Percentiles rank a stretch among this genome's conserved stretches.
Conservation (phyloP, 2,797 vertebrate genomes). For the Sebastes flavidus region DNA sequence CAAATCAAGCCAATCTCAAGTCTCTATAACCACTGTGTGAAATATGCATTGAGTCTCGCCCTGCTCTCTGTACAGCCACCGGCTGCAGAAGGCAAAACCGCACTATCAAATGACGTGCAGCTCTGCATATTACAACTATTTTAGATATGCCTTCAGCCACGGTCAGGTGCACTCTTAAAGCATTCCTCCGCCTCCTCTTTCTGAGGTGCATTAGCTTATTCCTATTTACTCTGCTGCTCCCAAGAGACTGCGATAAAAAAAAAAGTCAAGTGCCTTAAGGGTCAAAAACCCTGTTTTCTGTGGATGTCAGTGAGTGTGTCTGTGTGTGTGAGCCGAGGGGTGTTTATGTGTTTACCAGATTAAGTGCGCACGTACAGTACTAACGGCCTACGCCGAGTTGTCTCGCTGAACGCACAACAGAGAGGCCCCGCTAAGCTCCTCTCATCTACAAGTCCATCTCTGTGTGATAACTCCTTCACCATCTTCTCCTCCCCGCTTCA, state of each 20-base stretch:
- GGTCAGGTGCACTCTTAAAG: constrained; percentile 25
- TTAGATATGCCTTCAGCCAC: constrained; percentile 34
- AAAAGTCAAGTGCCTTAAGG: constrained; percentile 17
- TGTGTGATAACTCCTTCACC: constrained; percentile 38
- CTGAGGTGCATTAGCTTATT: constrained; percentile 26
- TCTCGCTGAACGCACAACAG: constrained; percentile 22
- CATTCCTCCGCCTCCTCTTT: background rate
- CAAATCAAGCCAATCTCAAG: constrained; percentile 30
- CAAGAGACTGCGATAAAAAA: constrained; percentile 45
- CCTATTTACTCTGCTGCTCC: constrained; percentile 51
- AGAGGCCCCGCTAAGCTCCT: constrained; percentile 10
- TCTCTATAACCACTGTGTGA: constrained; percentile 28
- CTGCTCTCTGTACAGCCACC: background rate
- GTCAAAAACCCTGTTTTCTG: constrained; percentile 30
- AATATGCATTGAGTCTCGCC: constrained; percentile 17
- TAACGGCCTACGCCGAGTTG: constrained; percentile 10
- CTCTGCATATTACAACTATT: constrained; percentile 32
- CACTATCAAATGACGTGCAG: constrained; percentile 12
- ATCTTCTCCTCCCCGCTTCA: constrained; percentile 18
- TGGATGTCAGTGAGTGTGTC: constrained; percentile 11
- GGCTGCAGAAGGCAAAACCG: background rate
- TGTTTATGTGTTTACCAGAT: constrained; percentile 33
- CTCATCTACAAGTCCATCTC: constrained; percentile 16
- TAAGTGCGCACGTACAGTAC: background rate
- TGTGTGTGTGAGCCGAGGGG: background rate